These are phyloP conservation scores for Varanus salvator DNA, from an alignment of 2,113 vertebrate species.

Conservation along the genomic window DNA sequence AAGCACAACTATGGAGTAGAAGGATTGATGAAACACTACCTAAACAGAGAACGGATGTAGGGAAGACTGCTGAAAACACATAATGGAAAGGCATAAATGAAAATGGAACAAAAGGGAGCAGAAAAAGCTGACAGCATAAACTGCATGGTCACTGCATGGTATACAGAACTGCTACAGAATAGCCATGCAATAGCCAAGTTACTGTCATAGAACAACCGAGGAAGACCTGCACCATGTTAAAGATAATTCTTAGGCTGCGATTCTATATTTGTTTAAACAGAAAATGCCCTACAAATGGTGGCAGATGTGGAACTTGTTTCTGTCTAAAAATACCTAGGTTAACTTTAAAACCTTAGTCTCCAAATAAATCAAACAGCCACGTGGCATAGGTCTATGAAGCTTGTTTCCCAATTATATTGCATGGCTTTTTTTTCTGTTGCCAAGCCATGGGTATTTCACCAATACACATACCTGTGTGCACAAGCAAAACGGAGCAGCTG, in stretches of 20 bases:
- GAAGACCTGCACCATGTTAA: not conserved
- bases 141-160: not conserved
- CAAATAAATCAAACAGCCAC: not conserved
- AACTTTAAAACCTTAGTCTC: not conserved
- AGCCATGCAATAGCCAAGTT: not conserved
- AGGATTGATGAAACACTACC: conserved; percentile 15
- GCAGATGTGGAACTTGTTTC: too few species aligned
- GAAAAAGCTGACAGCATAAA: not conserved
- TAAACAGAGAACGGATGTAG: not conserved
- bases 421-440: not conserved
- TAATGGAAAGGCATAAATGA: conserved; percentile 3
- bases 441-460: not conserved
- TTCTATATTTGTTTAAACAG: too few species aligned
- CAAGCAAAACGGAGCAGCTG: not conserved
- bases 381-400: too few species aligned
- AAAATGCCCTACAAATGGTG: too few species aligned
- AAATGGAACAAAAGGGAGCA: not conserved
- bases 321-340: too few species aligned
- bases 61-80: not conserved
- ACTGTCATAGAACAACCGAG: not conserved
- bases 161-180: not conserved
- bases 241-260: too few species aligned
- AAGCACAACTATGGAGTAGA: not conserved
- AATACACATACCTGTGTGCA: not conserved
- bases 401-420: not conserved